Base-by-base conservation (phyloP, 2,113 vertebrate genomes). In the Corythornis vintsioides region DNA sequence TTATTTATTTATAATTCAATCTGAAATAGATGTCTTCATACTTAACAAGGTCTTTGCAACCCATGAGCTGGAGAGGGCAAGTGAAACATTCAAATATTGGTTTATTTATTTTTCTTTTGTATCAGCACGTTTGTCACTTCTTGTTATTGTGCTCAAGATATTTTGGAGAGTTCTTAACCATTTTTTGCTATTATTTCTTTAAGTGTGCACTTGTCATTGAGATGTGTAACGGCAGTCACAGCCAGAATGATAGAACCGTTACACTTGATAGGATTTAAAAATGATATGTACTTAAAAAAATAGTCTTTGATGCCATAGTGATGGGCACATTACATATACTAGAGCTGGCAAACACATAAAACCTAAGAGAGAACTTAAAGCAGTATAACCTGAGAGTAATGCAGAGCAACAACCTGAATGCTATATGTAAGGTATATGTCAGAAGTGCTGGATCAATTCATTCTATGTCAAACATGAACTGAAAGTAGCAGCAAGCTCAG, bases 231-330 rank as follows among this genome's bases (percentile, higher is more conserved):
- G 72, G 50, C 82, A 96, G 95, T 72, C 83, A 88, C 84, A 79
- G 90, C 70, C 56, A 92, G 93, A 95, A 78, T 38, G 95, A 93
- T 89, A 63, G 70, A 53, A 89, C 64, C 0, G 77, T 94, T 97
- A 95, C 90, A 90, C 92, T 91, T 93, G 94, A 92, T 83, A 93
- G 92, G 93, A 97, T 97, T 97, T 94, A 45, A 95, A 97, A 92
- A 90, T 94, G 82, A 67, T 90, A 35, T 81, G 86, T 66, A 60
- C 90, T 95, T 96, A 87, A 89, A 95, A 93, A 94, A 97, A 73
- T 25, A 83, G 87, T 53, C 53, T 79, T 90, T 90, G 95, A 95
- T 95, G 90, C 74, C 80, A 87, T 10, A 21, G 55, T 88, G 93
- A 93, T 91, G 90, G 89, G 92, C 78, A 93, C 66, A 64, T 87